A percentile compares a stretch with the other conserved stretches of the same genome.
These are phyloP conservation scores for Pristionchus japonicus DNA, from an alignment of 2,888 invertebrate species.

Conservation along the genomic window DNA sequence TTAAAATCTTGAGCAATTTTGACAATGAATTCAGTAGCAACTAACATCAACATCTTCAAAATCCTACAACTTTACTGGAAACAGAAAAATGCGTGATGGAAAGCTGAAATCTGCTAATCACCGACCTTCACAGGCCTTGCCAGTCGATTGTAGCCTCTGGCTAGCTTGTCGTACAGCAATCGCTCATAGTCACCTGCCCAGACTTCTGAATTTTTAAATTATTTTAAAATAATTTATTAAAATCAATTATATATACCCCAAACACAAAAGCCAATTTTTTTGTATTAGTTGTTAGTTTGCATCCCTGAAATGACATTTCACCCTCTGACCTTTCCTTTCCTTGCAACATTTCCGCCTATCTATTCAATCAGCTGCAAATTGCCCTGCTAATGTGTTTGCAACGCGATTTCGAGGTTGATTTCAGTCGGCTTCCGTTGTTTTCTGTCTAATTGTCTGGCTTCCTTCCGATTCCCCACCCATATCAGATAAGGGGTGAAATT, in stretches of 20 bases:
- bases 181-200: constrained; percentile 75
- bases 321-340: neutral
- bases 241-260: no score
- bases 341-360: neutral
- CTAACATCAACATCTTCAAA: no score
- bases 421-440: neutral
- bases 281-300: no score
- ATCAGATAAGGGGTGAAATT: neutral
- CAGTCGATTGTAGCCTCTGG: constrained; percentile 75
- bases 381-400: constrained; percentile 1
- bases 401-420: neutral
- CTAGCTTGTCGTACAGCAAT: constrained; percentile 75
- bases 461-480: neutral
- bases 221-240: neutral
- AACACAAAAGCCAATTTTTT: no score
- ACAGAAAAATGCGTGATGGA: neutral
- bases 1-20: no score
- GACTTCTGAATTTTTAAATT: constrained; percentile 52
- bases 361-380: neutral
- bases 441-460: neutral
- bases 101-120: neutral
- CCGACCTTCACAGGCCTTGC: constrained; percentile 76
- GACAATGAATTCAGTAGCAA: no score
- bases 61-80: neutral
- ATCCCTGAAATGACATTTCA: neutral